Base-by-base conservation (phyloP, 2,113 vertebrate genomes). In the Pantherophis guttatus region DNA sequence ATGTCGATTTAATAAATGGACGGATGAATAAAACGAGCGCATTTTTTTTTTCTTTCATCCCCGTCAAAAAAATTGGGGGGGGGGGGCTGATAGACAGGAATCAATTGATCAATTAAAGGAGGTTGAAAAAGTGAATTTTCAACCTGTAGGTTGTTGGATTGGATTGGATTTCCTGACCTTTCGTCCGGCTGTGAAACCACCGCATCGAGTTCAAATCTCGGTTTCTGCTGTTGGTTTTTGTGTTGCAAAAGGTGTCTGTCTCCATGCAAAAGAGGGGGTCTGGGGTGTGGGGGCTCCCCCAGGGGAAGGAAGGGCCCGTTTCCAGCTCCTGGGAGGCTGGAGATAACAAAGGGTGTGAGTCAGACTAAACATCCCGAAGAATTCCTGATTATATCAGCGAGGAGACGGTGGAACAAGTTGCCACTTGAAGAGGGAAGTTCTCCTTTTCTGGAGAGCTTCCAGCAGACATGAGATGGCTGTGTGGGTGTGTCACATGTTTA, bases 201-300 rank as follows among this genome's bases (percentile, higher is more conserved):
- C 23, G 8, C 58, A 2, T 9, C 8, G 23, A 23, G 58, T 59
- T 59, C 9, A 24, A 59, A 24, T 8, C 57, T 58, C 7, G 7
- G 21, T 21, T 58, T 23, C 23, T 59, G 2, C 24, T 59, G 8
- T 24, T 59, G 58, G 2, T 0, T 59, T 24, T 59, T 9, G 58
- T 59, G 58, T 59, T 23, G 58, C 2, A 24, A 59, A 24, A 24
- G 23, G 7, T 59, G 57, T 58, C 57, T 23, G 57, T 6, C 48
- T 75, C n/a, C n/a, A 39, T 75, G 33, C n/a, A 7, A 81, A 81
- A 81, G 6, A 5, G 15, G 1, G 2, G 5, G 2, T 0, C 1
- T 3, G 70, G 65, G 70, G 70, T 33, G 65, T 33, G 70, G 65
- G 11, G 0, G n/a, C 15, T n/a, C 70, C 1, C 70, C 1, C 0